phyloP scores from a whole-genome alignment of 2,888 invertebrate genomes.

The Gymnoscelis rufifasciata region DNA sequence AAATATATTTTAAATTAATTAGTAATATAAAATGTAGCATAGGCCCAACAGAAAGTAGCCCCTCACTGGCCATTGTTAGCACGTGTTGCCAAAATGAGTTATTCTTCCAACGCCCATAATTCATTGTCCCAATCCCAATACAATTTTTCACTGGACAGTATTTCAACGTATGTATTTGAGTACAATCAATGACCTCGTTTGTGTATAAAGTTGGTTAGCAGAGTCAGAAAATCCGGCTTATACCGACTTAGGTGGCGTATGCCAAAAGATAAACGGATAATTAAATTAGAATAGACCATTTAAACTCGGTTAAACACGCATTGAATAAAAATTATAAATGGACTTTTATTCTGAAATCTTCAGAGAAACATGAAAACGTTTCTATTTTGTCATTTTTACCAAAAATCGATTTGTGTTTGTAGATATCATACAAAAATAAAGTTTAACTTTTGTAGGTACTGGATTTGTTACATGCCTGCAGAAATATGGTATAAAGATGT shows the following conservation, averaged over 20 bases:
- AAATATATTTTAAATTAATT: slow-evolving; percentile 18
- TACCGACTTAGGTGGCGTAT: too few relatives aligned
- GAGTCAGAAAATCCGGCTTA: neutral
- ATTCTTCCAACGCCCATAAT: slow-evolving; percentile 49
- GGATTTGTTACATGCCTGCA: too few relatives aligned
- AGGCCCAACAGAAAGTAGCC: slow-evolving; percentile 37
- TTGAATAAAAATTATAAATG: too few relatives aligned
- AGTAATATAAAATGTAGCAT: slow-evolving; percentile 28
- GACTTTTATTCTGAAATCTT: too few relatives aligned
- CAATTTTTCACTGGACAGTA: slow-evolving; percentile 33
- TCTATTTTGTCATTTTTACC: too few relatives aligned
- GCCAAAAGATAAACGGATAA: neutral
- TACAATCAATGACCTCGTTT: neutral
- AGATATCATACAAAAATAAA: too few relatives aligned
- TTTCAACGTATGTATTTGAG: slow-evolving; percentile 1
- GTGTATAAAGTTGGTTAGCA: slow-evolving; percentile 2
- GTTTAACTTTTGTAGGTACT: too few relatives aligned
- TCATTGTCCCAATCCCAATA: slow-evolving; percentile 47
- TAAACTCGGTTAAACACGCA: too few relatives aligned
- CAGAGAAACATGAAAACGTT: too few relatives aligned
- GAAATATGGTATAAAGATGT: too few relatives aligned
- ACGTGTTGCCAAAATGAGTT: slow-evolving; percentile 51
- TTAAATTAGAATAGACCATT: neutral
- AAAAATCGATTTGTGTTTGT: too few relatives aligned
- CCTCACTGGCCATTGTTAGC: slow-evolving; percentile 44